Evolutionary conservation across 2,113 vertebrate species (phyloP).

Genomic region (Fregata magnificens): DNA sequence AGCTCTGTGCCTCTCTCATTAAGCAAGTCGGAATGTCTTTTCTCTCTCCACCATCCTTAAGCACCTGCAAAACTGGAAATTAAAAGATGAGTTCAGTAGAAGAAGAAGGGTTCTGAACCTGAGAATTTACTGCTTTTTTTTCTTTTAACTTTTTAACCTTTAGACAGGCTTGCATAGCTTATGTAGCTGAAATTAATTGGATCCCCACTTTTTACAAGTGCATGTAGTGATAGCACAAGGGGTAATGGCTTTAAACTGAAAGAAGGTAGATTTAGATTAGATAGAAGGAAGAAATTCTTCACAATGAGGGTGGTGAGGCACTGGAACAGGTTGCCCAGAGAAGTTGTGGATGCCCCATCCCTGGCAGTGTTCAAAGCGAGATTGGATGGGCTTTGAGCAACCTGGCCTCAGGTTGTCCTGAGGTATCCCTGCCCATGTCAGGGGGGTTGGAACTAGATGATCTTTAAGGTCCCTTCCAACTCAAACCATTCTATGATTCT

Average conservation of each 20-base stretch:
- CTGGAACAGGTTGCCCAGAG: not conserved
- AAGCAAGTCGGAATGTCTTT: not conserved
- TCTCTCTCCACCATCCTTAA: not conserved
- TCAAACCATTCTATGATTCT: not conserved
- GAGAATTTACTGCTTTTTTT: not conserved
- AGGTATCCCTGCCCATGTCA: not conserved
- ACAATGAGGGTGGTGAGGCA: not conserved
- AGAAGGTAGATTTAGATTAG: not conserved
- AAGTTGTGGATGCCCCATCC: not conserved
- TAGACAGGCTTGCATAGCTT: not conserved
- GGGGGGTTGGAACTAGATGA: not conserved
- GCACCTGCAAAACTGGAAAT: not conserved
- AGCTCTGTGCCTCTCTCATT: not conserved
- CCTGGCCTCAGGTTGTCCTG: too few species aligned
- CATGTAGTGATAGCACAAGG: not conserved
- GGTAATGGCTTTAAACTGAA: not conserved
- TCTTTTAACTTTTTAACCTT: not conserved
- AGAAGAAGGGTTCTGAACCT: not conserved
- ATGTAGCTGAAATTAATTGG: not conserved
- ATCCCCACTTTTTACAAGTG: not conserved
- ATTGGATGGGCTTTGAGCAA: not conserved
- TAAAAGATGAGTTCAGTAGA: not conserved
- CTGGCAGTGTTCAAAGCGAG: not conserved
- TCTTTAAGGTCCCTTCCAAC: not conserved
- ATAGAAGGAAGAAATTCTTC: not conserved